Evolutionary conservation across 1,140 invertebrate genomes (phyloP).

Genomic region (Portunus trituberculatus): DNA sequence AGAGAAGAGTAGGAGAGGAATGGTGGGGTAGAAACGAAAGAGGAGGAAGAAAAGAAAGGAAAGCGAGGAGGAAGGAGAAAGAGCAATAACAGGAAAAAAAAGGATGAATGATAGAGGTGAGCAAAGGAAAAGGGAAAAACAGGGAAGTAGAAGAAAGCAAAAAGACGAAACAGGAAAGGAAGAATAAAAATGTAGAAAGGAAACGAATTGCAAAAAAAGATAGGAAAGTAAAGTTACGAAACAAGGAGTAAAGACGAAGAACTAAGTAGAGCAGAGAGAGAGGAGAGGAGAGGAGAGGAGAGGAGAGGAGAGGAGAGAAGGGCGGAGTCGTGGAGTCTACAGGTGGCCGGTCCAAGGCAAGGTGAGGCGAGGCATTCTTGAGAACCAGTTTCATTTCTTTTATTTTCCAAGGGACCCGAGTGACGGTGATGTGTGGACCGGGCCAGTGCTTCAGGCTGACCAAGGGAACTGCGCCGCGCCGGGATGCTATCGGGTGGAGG

Average conservation of each 20-base stretch:
- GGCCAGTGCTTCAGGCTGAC: neutral
- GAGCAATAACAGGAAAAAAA: neutral
- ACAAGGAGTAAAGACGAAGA: too few species aligned
- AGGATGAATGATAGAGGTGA: too few species aligned
- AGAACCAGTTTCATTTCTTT: slow-evolving; percentile 12
- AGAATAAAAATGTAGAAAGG: neutral
- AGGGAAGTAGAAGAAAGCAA: neutral
- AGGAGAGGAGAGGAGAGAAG: too few species aligned
- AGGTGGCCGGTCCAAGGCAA: too few species aligned
- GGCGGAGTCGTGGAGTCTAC: too few species aligned
- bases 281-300: too few species aligned
- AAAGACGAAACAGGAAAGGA: neutral
- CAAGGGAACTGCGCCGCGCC: too few species aligned
- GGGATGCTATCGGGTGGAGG: too few species aligned
- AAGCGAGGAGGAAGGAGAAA: neutral
- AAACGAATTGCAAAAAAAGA: too few species aligned
- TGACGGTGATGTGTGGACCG: neutral
- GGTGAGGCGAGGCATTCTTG: neutral
- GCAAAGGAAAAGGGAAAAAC: neutral
- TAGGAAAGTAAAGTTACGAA: too few species aligned
- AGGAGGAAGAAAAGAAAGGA: too few species aligned
- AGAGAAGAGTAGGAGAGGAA: neutral
- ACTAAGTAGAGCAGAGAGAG: too few species aligned
- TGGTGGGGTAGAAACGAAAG: neutral
- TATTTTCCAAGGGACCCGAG: neutral